Percentiles rank a stretch among this genome's conserved stretches.
These are phyloP conservation scores for Squalus acanthias DNA, from an alignment of 2,797 vertebrate genomes.

Conservation along the genomic window DNA sequence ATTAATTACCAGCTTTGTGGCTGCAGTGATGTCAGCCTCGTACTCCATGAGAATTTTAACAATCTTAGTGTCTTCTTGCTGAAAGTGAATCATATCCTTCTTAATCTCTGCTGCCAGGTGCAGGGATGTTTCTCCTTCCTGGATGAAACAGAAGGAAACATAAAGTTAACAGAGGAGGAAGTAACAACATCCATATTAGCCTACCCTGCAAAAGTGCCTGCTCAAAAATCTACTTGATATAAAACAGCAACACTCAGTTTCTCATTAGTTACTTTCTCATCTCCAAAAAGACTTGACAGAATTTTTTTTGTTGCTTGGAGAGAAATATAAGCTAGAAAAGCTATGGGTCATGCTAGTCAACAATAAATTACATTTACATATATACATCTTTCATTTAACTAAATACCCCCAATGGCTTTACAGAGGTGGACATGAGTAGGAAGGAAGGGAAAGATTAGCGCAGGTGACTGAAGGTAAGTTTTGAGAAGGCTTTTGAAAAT, in stretches of 20 bases:
- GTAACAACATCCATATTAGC: neutral
- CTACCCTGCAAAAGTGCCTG: neutral
- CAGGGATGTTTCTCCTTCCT: slow-evolving; percentile 48
- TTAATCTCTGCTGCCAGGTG: slow-evolving; percentile 51
- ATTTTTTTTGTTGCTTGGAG: neutral
- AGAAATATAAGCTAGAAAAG: neutral
- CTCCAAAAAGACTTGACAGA: neutral
- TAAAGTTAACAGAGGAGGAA: neutral
- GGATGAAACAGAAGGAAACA: neutral
- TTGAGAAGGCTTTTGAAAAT: neutral
- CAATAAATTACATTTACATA: neutral
- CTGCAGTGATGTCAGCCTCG: slow-evolving; percentile 45
- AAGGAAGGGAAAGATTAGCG: neutral
- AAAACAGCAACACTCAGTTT: neutral
- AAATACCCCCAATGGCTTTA: neutral
- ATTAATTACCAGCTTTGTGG: slow-evolving; percentile 45
- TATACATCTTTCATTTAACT: neutral
- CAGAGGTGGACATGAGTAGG: neutral
- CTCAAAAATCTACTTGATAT: neutral
- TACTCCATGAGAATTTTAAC: slow-evolving; percentile 50
- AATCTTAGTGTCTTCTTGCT: slow-evolving; percentile 47
- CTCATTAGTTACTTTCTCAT: neutral
- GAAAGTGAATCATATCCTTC: slow-evolving; percentile 44
- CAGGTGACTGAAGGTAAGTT: neutral
- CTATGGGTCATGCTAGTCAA: neutral